These are phyloP conservation scores for Danio albolineatus DNA, from an alignment of 2,797 vertebrate genomes.

Conservation along the genomic window DNA sequence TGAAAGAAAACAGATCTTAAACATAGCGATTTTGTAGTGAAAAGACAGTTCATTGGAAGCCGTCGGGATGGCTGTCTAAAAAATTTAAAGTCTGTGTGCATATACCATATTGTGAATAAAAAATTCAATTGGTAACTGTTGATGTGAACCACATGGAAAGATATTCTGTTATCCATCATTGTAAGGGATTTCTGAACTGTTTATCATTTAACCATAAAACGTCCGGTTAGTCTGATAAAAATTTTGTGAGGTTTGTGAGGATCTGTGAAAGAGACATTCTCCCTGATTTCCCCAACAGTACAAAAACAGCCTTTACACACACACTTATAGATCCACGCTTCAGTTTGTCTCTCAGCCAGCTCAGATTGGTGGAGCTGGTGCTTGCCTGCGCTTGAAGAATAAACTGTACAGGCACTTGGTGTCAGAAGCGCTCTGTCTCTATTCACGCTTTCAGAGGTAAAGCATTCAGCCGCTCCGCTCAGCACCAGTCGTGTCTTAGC, in stretches of 20 bases:
- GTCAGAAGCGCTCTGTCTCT: conserved; percentile 62
- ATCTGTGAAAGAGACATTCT: background rate
- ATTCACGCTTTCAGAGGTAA: conserved; percentile 58
- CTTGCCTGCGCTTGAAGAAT: conserved; percentile 62
- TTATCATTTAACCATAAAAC: too few relatives aligned
- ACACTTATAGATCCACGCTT: background rate
- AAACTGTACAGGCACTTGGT: conserved; percentile 61
- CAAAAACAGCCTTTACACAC: conserved; percentile 1
- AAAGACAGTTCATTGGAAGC: too few relatives aligned
- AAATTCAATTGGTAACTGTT: too few relatives aligned
- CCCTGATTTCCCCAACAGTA: background rate
- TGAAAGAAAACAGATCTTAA: too few relatives aligned
- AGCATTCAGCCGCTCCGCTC: conserved; percentile 41
- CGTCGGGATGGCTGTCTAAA: too few relatives aligned
- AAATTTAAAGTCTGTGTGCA: too few relatives aligned
- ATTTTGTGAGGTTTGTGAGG: conserved; percentile 2
- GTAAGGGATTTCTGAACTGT: too few relatives aligned
- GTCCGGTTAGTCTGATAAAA: background rate
- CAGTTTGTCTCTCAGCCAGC: conserved; percentile 37
- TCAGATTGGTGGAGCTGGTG: conserved; percentile 48
- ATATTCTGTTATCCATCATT: background rate
- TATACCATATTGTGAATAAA: too few relatives aligned
- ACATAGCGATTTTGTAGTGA: too few relatives aligned
- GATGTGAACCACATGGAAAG: too few relatives aligned
- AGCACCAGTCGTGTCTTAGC: conserved; percentile 1